These are phyloP conservation scores for Dryobates pubescens DNA, from an alignment of 2,797 vertebrate genomes.

Conservation along the genomic window DNA sequence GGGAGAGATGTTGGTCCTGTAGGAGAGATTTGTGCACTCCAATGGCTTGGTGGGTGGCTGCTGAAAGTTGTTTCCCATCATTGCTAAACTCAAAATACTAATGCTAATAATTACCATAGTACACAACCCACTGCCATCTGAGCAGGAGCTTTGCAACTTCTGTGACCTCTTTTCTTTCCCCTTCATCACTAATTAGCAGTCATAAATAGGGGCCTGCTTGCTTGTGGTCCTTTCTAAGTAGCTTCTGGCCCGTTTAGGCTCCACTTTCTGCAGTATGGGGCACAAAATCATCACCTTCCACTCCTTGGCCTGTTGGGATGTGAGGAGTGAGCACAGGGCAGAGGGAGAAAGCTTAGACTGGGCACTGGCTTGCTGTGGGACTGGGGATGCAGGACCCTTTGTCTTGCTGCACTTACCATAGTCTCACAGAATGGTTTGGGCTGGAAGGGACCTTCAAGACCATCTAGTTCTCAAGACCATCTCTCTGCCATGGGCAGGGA, in stretches of 20 bases:
- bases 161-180: not conserved
- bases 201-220: not conserved
- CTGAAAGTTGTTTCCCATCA: not conserved
- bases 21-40: not conserved
- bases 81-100: not conserved
- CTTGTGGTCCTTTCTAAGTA: not conserved
- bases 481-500: no score
- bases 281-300: not conserved
- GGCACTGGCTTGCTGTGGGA: not conserved
- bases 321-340: not conserved
- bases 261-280: not conserved
- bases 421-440: no score
- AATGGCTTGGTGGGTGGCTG: not conserved
- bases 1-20: not conserved
- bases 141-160: not conserved
- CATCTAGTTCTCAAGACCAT: no score
- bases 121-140: not conserved
- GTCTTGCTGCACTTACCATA: not conserved
- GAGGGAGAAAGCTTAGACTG: not conserved
- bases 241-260: not conserved
- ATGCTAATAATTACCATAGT: not conserved
- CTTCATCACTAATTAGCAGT: not conserved
- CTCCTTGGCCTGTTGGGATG: not conserved
- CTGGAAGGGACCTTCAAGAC: no score
- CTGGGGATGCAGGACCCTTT: not conserved